Conservation (phyloP, 2,113 vertebrate species). For the Garra rufa region DNA sequence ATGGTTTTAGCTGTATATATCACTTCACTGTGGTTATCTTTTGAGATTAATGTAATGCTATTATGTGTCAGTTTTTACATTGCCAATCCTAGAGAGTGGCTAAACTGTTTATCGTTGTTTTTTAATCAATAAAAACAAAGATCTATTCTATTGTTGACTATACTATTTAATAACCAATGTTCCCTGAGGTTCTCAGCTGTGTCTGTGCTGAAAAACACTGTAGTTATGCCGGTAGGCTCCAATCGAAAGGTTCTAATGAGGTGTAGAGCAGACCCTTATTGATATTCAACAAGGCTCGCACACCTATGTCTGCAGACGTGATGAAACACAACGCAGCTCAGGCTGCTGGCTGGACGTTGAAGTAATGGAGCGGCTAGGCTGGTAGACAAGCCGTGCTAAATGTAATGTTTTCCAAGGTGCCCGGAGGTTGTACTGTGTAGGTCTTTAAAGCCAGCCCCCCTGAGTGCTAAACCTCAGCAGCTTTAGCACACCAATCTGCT, state of each 20-base stretch:
- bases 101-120: too few species aligned
- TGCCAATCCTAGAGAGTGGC: too few species aligned
- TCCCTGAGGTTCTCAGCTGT: conserved; percentile 22
- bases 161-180: not conserved
- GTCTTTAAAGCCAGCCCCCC: not conserved
- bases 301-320: conserved; percentile 43
- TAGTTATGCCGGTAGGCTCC: conserved; percentile 33
- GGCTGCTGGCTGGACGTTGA: conserved; percentile 18
- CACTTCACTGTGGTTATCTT: too few species aligned
- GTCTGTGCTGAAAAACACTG: conserved; percentile 20
- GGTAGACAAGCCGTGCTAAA: conserved; percentile 16
- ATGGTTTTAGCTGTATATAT: too few species aligned
- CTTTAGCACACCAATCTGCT: not conserved
- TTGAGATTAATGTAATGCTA: too few species aligned
- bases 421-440: conserved; percentile 13
- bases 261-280: conserved; percentile 50
- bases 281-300: conserved; percentile 48
- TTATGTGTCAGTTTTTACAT: too few species aligned
- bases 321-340: conserved; percentile 5
- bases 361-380: conserved; percentile 14
- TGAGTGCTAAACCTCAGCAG: conserved; percentile 11
- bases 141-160: not conserved
- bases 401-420: conserved; percentile 26
- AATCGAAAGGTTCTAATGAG: conserved; percentile 52
- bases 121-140: too few species aligned